Percentiles rank a stretch among this genome's conserved stretches.
These are phyloP conservation scores for Tetramorium simillimum DNA, from an alignment of 1,140 invertebrate species.

Conservation along the genomic window DNA sequence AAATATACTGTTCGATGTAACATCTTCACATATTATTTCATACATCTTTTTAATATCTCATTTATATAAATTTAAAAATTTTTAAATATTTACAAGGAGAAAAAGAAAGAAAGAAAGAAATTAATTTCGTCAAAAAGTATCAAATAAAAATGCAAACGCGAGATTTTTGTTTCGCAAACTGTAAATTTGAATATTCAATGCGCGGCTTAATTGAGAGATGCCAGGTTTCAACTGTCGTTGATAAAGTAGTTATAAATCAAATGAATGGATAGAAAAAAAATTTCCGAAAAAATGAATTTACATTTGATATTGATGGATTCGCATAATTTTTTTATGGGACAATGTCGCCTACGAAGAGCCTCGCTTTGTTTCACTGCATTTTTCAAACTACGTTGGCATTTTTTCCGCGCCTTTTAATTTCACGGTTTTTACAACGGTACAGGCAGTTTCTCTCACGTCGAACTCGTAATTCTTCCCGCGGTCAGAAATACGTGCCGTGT, in stretches of 20 bases:
- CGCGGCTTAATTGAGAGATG: neutral
- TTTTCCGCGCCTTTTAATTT: slow-evolving; percentile 25
- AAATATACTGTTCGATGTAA: neutral
- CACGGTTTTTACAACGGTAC: slow-evolving; percentile 26
- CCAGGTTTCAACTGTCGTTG: neutral
- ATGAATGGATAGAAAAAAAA: neutral
- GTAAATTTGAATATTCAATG: neutral
- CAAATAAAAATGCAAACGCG: neutral
- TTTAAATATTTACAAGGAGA: neutral
- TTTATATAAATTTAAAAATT: neutral
- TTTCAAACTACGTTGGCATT: neutral
- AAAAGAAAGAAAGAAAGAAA: neutral
- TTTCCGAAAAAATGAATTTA: neutral
- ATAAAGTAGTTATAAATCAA: neutral
- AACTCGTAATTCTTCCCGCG: slow-evolving; percentile 63
- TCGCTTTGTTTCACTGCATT: neutral
- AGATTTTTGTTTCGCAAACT: neutral
- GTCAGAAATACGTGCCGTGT: slow-evolving; percentile 55
- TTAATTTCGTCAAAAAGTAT: neutral
- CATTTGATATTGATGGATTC: neutral
- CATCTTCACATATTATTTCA: neutral
- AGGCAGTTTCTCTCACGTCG: slow-evolving; percentile 26
- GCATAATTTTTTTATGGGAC: neutral
- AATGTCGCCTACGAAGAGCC: neutral
- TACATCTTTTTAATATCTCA: neutral